Percentiles rank a stretch among this genome's conserved stretches.
Conservation (phyloP, 2,113 vertebrate genomes). For the Herpailurus yagouaroundi region DNA sequence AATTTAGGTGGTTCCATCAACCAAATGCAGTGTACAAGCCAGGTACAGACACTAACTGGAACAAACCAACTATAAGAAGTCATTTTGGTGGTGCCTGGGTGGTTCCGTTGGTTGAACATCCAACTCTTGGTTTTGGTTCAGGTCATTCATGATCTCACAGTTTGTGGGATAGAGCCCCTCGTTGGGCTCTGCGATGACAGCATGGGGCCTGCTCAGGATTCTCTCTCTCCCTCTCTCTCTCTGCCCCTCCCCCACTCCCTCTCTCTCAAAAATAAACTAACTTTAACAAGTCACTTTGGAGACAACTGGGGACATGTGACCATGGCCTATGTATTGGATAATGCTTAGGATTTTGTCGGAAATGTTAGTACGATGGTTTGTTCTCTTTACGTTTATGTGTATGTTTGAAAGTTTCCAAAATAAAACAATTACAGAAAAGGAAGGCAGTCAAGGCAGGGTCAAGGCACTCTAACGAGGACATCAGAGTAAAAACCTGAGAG, state of each 20-base stretch:
- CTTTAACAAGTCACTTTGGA: not conserved
- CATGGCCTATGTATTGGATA: not conserved
- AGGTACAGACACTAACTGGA: not conserved
- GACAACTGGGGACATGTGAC: not conserved
- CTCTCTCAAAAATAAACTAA: no score
- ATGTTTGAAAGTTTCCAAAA: not conserved
- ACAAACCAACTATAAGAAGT: not conserved
- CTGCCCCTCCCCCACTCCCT: no score
- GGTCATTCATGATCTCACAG: no score
- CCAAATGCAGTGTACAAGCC: not conserved
- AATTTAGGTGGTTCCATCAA: not conserved
- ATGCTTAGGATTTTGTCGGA: not conserved
- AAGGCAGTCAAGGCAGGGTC: not conserved
- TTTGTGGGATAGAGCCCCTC: no score
- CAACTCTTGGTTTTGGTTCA: no score
- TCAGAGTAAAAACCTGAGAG: not conserved
- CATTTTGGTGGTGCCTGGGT: no score
- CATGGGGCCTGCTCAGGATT: no score
- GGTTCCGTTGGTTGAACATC: no score
- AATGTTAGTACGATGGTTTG: not conserved
- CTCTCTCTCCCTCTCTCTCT: no score
- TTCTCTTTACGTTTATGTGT: not conserved
- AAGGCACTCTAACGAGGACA: not conserved
- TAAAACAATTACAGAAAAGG: not conserved
- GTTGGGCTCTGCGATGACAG: no score